A percentile compares a stretch with the other conserved stretches of the same genome.
Conservation (phyloP, 2,113 vertebrate species). For the Cyprinodon brontotheroides region DNA sequence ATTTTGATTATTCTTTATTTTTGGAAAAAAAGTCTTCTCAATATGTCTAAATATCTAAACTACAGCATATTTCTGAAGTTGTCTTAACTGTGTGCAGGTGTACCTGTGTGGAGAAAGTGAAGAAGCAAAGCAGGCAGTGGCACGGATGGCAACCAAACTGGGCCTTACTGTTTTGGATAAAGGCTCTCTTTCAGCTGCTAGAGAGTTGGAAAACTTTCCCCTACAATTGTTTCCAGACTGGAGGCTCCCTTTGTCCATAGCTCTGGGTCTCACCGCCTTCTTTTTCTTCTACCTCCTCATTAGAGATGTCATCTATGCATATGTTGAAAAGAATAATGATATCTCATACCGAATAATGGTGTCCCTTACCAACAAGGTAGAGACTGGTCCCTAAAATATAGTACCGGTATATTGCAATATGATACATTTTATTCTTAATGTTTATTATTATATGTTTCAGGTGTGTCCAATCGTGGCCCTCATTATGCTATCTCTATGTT, state of each 20-base stretch:
- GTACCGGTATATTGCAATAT: too few species aligned
- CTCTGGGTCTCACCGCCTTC: constrained; percentile 74
- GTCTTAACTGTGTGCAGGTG: constrained; percentile 76
- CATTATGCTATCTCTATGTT: constrained; percentile 86
- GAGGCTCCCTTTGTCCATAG: constrained; percentile 84
- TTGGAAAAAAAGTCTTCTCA: neutral
- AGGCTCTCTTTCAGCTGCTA: constrained; percentile 86
- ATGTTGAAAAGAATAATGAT: constrained; percentile 70
- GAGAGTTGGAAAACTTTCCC: constrained; percentile 91
- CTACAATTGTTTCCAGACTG: constrained; percentile 91
- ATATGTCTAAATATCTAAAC: neutral
- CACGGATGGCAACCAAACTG: constrained; percentile 82
- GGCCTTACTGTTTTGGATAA: constrained; percentile 87
- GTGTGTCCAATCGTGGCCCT: constrained; percentile 87
- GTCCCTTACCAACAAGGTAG: constrained; percentile 85
- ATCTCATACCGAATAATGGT: constrained; percentile 84
- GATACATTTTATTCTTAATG: neutral
- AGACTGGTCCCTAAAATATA: neutral
- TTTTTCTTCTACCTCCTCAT: constrained; percentile 85
- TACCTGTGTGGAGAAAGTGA: constrained; percentile 87
- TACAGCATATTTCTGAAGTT: neutral
- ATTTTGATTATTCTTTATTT: neutral
- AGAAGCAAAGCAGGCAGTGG: constrained; percentile 85
- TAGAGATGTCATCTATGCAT: constrained; percentile 81
- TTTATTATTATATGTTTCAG: constrained; percentile 17